Base-by-base conservation (phyloP, 2,888 invertebrate genomes). In the Cataglyphis albicans region DNA sequence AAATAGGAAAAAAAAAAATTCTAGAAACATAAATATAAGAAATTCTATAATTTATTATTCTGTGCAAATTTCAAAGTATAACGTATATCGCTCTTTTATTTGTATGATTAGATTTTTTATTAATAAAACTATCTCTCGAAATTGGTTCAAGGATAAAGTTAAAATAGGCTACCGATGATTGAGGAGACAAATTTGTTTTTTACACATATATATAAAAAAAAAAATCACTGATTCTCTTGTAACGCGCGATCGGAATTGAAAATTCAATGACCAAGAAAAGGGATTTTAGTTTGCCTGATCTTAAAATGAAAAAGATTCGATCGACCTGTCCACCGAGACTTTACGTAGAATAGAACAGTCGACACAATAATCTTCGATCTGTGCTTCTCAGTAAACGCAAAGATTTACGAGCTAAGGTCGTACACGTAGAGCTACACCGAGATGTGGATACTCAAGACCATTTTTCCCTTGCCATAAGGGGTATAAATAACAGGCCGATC, bases 311-410 rank as follows among this genome's bases (percentile, higher is more conserved):
- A 63, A 29, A 83, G 67, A 52, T 83, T 63, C 32, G 63, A 76
- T 75, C 82, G 67, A 81, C 38, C 25, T 82, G 52, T 59, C 41
- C 38, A 59, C 78, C 61, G 59, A 74, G 74, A 48, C 68, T 75
- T 81, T 65, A 85, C 82, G 68, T 67, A 29, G 84, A 87, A 85
- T 80, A 78, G n/a, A n/a, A n/a, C 67, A 25, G 59, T 44, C 59
- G 89, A 87, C 89, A 73, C 84, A 89, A 88, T 89, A 89, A 88
- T 89, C 89, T 89, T 83, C 75, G 87, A 88, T 88, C 88, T 87
- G 52, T 52, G 80, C 87, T 87, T 88, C 83, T 81, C 72, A 76
- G 80, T 73, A 55, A 70, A 64, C 86, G 73, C 44, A 84, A 89
- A 57, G 85, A 89, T 89, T 89, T 89, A 89, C 86, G 86, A 87